Evolutionary conservation across 2,888 invertebrate genomes (phyloP).

Genomic region (Bellardia bayeri): DNA sequence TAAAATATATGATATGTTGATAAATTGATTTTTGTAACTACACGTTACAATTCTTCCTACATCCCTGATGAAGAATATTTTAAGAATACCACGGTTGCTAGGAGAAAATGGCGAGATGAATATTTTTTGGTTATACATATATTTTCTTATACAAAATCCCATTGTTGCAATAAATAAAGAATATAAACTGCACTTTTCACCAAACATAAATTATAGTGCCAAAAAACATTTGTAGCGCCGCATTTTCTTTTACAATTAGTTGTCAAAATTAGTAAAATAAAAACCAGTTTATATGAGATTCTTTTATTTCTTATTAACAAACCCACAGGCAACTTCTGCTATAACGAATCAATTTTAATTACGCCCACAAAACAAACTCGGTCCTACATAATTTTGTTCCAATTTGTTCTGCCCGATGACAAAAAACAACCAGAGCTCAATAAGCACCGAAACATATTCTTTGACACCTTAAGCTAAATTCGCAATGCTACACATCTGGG

Average conservation of each 20-base stretch:
- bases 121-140: too few relatives aligned
- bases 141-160: too few relatives aligned
- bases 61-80: too few relatives aligned
- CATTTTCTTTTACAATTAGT: not conserved
- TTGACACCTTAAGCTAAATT: conserved; percentile 47
- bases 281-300: not conserved
- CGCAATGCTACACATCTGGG: conserved; percentile 70
- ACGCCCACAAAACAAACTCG: conserved; percentile 71
- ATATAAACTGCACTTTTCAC: too few relatives aligned
- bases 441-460: conserved; percentile 45
- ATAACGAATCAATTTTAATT: conserved; percentile 69
- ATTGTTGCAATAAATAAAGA: too few relatives aligned
- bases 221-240: not conserved
- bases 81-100: too few relatives aligned
- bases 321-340: conserved; percentile 4
- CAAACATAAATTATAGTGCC: too few relatives aligned
- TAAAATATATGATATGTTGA: too few relatives aligned
- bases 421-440: conserved; percentile 13
- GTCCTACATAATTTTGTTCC: not conserved
- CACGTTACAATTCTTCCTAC: too few relatives aligned
- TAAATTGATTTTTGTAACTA: too few relatives aligned
- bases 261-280: not conserved
- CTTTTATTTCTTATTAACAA: not conserved
- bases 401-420: conserved; percentile 49
- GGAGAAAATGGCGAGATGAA: too few relatives aligned